These are phyloP conservation scores for Uloborus diversus DNA, from an alignment of 1,140 invertebrate species.

Conservation along the genomic window DNA sequence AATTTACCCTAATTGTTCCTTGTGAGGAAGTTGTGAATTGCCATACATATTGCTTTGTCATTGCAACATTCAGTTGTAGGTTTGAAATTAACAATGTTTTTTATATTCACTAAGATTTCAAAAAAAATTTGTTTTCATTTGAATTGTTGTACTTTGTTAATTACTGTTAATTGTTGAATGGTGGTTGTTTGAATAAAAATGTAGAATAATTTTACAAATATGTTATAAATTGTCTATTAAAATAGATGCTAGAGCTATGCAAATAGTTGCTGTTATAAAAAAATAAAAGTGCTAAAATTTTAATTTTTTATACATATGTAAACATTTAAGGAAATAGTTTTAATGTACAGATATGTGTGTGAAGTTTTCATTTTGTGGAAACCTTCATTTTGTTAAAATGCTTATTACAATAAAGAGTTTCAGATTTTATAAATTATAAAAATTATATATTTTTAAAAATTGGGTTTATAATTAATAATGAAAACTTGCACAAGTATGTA, in stretches of 20 bases:
- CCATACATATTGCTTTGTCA: background rate
- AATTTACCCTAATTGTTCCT: conserved; percentile 6
- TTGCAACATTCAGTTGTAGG: too few species aligned
- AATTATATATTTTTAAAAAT: conserved; percentile 34
- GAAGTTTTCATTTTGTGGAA: conserved; percentile 9
- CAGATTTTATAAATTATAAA: conserved; percentile 24
- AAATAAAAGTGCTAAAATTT: conserved; percentile 24
- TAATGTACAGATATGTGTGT: conserved; percentile 31
- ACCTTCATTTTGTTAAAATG: conserved; percentile 11
- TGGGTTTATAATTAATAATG: conserved; percentile 21
- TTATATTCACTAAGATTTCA: background rate
- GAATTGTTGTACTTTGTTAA: conserved; percentile 23
- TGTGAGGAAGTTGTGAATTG: conserved; percentile 10
- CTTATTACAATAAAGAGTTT: conserved; percentile 20
- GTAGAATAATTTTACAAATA: conserved; percentile 32
- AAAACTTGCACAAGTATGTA: conserved; percentile 22
- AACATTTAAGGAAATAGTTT: conserved; percentile 20
- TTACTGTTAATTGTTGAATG: conserved; percentile 12
- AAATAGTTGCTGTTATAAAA: conserved; percentile 37
- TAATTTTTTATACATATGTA: conserved; percentile 33
- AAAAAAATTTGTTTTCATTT: background rate
- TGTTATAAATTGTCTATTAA: conserved; percentile 41
- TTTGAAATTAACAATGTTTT: background rate
- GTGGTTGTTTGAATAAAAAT: conserved; percentile 16
- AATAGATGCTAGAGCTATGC: conserved; percentile 48